These are phyloP conservation scores for Coturnix japonica DNA, from an alignment of 2,113 vertebrate genomes.

Conservation along the genomic window DNA sequence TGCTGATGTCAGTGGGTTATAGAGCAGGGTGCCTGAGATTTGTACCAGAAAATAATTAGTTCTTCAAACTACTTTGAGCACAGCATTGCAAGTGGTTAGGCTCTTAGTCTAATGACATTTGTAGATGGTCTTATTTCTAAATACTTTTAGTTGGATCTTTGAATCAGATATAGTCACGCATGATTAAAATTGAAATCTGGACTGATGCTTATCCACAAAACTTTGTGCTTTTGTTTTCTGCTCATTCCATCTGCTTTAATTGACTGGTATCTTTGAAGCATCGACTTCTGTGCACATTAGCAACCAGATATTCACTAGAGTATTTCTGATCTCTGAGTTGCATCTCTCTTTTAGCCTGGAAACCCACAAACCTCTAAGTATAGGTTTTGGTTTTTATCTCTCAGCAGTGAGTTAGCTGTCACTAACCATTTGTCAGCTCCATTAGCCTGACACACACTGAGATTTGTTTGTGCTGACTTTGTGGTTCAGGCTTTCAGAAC, in stretches of 20 bases:
- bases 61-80: background rate
- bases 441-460: background rate
- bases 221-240: conserved; percentile 1
- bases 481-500: background rate
- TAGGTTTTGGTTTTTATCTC: conserved; percentile 51
- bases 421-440: background rate
- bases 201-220: background rate
- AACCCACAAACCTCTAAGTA: conserved; percentile 54
- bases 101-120: background rate
- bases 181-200: conserved; percentile 34
- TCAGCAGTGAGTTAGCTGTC: background rate
- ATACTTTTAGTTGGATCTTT: background rate
- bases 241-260: conserved; percentile 17
- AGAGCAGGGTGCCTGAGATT: background rate
- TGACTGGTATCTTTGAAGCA: background rate
- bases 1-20: background rate
- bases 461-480: conserved; percentile 58
- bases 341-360: conserved; percentile 34
- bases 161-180: background rate
- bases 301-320: background rate
- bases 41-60: background rate
- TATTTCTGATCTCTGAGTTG: conserved; percentile 36
- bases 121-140: background rate
- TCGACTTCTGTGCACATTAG: conserved; percentile 30
- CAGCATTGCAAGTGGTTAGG: background rate